phyloP scores from a whole-genome alignment of 2,113 vertebrate species.

The Phyllostomus hastatus region DNA sequence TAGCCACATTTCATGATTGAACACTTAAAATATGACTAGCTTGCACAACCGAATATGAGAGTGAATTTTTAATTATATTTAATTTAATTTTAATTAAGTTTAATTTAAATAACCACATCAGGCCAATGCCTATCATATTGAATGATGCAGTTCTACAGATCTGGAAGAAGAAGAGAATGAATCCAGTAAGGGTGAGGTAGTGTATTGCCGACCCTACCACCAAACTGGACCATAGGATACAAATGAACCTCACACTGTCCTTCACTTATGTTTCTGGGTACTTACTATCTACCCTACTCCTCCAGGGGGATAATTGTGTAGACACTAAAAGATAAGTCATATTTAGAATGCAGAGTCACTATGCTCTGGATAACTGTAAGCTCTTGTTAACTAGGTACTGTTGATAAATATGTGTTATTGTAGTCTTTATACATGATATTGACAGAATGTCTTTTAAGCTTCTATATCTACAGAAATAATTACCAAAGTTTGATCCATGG shows the following conservation, averaged over 20 bases:
- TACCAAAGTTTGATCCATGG: neutral
- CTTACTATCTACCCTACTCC: neutral
- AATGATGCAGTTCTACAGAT: neutral
- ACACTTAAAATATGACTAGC: neutral
- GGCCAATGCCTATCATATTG: neutral
- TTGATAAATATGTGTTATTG: neutral
- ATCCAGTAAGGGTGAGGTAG: neutral
- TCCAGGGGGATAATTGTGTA: neutral
- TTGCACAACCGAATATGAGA: neutral
- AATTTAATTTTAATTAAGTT: slow-evolving; percentile 17
- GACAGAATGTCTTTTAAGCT: neutral
- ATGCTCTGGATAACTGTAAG: neutral
- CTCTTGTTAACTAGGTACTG: neutral
- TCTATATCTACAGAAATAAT: neutral
- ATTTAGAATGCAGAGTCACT: neutral
- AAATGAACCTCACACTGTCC: neutral
- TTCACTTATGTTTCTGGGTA: neutral
- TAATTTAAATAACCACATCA: neutral
- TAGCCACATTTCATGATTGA: neutral
- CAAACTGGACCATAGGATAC: neutral
- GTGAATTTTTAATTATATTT: slow-evolving; percentile 3
- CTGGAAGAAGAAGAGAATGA: neutral
- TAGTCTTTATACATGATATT: neutral
- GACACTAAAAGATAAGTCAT: neutral
- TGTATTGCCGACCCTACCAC: neutral